Evolutionary conservation across 2,113 vertebrate genomes (phyloP), one percentile per base, ranked within the genome.

Genomic region (Cyanistes caeruleus): DNA sequence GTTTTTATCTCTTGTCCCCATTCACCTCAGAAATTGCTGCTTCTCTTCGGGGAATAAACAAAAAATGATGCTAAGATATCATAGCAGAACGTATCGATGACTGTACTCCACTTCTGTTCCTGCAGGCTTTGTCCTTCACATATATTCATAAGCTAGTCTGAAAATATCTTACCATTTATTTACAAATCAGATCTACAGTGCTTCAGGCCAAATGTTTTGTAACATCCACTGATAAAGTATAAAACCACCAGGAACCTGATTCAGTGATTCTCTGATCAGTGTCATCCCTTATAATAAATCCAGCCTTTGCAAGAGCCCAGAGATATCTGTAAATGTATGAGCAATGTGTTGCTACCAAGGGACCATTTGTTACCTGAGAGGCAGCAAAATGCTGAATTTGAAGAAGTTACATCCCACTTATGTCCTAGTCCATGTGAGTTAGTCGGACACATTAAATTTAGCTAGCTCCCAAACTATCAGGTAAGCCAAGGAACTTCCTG

Each of bases 321-420:
- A 68, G 20, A 65, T 25, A 78, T 8, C 27, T 62, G 18, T 48
- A 46, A 82, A 74, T 48, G 5, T 33, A 39, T 23, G 17, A 74
- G 11, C 0, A 0, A 9, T 33, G 3, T 10, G 11, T 23, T 70
- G 21, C 44, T 58, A 30, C 15, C 11, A 25, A 52, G n/a, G 9
- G 28, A 78, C 5, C 9, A 13, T 39, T 62, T 80, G 10, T 80
- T 48, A 53, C 17, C 13, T 24, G 13, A 88, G 19, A 65, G 13
- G 41, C 7, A 60, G 10, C 6, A 89, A 87, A 84, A 55, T n/a
- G 23, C 17, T 81, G 35, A 25, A 39, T 64, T 65, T 64, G 43
- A 13, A 43, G 43, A 69, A 82, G 41, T 30, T 67, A 46, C 1
- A 0, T 53, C 23, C 10, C 5, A 13, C 19, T 64, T 77, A 12